Percentiles rank a stretch among this genome's conserved stretches.
These are phyloP conservation scores for Aelia acuminata DNA, from an alignment of 2,888 invertebrate genomes.

Conservation along the genomic window DNA sequence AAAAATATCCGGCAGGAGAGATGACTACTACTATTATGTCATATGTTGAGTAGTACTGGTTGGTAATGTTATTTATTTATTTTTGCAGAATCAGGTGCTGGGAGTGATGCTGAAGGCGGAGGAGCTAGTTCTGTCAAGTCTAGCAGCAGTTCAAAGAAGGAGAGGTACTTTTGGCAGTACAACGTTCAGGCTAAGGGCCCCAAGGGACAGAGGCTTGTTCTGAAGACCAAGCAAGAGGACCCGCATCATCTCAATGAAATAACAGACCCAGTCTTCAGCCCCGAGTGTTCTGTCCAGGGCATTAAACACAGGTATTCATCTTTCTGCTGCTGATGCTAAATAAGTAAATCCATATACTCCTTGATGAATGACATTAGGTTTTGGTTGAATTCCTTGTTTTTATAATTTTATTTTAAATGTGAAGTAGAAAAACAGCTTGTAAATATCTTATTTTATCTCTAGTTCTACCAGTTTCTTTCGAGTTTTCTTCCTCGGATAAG, in stretches of 20 bases:
- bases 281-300: slow-evolving; percentile 89
- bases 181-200: slow-evolving; percentile 98
- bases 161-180: slow-evolving; percentile 97
- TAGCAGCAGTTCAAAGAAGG: slow-evolving; percentile 75
- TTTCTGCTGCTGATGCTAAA: no score
- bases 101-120: slow-evolving; percentile 67
- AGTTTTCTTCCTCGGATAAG: no score
- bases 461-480: no score
- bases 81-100: slow-evolving; percentile 68
- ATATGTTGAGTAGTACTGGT: background rate
- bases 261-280: slow-evolving; percentile 97
- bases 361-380: no score
- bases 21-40: background rate
- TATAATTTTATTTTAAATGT: no score
- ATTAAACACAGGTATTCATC: slow-evolving; percentile 83
- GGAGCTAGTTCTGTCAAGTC: slow-evolving; percentile 64
- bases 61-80: background rate
- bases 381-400: no score
- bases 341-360: no score
- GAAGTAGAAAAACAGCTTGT: no score
- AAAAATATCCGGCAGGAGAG: background rate
- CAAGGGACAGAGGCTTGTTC: slow-evolving; percentile 90
- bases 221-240: slow-evolving; percentile 89
- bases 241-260: slow-evolving; percentile 92
- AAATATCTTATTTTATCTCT: no score